phyloP scores from a whole-genome alignment of 2,888 invertebrate genomes.

The Agriopis marginaria region DNA sequence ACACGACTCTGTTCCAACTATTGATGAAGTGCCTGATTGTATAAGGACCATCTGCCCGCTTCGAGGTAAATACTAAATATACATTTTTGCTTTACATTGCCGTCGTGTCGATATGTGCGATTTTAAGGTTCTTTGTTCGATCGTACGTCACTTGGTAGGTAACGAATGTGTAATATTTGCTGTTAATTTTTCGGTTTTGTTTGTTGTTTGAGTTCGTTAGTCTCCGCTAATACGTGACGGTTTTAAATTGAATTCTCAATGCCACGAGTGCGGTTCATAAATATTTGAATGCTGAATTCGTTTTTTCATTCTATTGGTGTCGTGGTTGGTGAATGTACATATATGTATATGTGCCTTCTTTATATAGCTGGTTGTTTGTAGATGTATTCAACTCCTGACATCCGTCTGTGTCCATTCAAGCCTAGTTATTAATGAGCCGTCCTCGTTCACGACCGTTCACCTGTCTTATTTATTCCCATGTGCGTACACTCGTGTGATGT shows the following conservation, averaged over 20 bases:
- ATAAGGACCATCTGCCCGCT: slow-evolving; percentile 60
- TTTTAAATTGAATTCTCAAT: slow-evolving; percentile 44
- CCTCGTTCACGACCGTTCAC: slow-evolving; percentile 37
- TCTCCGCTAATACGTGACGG: slow-evolving; percentile 46
- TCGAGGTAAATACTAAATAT: slow-evolving; percentile 61
- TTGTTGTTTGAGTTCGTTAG: slow-evolving; percentile 49
- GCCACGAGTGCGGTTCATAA: slow-evolving; percentile 37
- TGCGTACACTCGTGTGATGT: slow-evolving; percentile 10
- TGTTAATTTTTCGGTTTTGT: slow-evolving; percentile 49
- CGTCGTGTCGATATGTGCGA: slow-evolving; percentile 46
- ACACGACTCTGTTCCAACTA: slow-evolving; percentile 65
- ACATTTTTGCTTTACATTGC: slow-evolving; percentile 48
- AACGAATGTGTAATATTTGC: slow-evolving; percentile 43
- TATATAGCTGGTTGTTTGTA: slow-evolving; percentile 20
- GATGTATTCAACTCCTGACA: slow-evolving; percentile 31
- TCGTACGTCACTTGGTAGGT: slow-evolving; percentile 25
- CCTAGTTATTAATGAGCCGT: slow-evolving; percentile 42
- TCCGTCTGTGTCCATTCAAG: slow-evolving; percentile 43
- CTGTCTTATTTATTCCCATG: slow-evolving; percentile 32
- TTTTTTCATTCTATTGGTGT: slow-evolving; percentile 15
- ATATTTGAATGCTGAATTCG: slow-evolving; percentile 29
- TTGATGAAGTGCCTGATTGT: slow-evolving; percentile 71
- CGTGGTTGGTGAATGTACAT: slow-evolving; percentile 19
- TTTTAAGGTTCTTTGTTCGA: slow-evolving; percentile 44
- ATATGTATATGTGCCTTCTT: neutral